Conservation (phyloP, 2,888 invertebrate genomes). For the Cloeon dipterum region DNA sequence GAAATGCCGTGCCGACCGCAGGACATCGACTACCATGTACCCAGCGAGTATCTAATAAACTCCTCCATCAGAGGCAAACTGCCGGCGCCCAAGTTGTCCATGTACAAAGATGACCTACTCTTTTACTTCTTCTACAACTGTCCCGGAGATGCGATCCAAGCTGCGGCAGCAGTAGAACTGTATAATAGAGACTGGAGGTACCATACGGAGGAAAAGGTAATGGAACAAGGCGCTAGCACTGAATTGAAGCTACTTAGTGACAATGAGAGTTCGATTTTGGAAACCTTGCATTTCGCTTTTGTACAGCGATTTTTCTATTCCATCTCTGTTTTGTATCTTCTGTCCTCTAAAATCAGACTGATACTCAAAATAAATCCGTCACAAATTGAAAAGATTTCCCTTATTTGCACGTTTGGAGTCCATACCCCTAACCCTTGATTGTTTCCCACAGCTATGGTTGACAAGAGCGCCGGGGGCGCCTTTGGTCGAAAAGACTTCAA, state of each 20-base stretch:
- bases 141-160: slow-evolving; percentile 92
- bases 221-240: too few relatives aligned
- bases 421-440: too few relatives aligned
- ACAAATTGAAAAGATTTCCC: too few relatives aligned
- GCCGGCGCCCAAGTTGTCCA: slow-evolving; percentile 84
- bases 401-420: too few relatives aligned
- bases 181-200: slow-evolving; percentile 98
- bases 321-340: too few relatives aligned
- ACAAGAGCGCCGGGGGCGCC: slow-evolving; percentile 91
- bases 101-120: slow-evolving; percentile 95
- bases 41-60: slow-evolving; percentile 96
- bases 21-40: slow-evolving; percentile 96
- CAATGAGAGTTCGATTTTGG: too few relatives aligned
- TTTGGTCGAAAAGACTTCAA: slow-evolving; percentile 81
- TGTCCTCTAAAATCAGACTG: too few relatives aligned
- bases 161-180: slow-evolving; percentile 93
- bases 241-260: too few relatives aligned
- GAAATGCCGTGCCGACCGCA: slow-evolving; percentile 95
- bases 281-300: too few relatives aligned
- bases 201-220: slow-evolving; percentile 95
- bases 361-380: too few relatives aligned
- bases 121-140: slow-evolving; percentile 99
- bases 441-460: too few relatives aligned
- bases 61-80: slow-evolving; percentile 85
- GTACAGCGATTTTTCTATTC: too few relatives aligned